Evolutionary conservation across 1,140 invertebrate species (phyloP).

Genomic region (Drosophila bocqueti): DNA sequence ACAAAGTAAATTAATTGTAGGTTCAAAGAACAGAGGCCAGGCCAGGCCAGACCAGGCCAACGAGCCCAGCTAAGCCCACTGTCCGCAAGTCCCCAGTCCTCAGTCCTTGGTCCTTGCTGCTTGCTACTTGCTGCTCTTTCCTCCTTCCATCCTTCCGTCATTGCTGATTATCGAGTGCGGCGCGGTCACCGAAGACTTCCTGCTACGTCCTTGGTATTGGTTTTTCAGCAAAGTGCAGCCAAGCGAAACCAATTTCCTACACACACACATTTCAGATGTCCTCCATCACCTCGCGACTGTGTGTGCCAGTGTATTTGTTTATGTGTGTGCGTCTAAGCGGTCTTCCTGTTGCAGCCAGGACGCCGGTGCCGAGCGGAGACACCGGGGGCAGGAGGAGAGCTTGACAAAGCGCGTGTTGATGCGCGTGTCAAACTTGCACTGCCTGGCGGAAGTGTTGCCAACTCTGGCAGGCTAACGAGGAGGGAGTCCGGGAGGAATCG

Average conservation of each 20-base stretch:
- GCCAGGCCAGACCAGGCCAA: neutral
- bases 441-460: slow-evolving; percentile 71
- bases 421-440: slow-evolving; percentile 83
- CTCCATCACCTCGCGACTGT: slow-evolving; percentile 10
- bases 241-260: slow-evolving; percentile 82
- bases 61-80: slow-evolving; percentile 36
- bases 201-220: slow-evolving; percentile 60
- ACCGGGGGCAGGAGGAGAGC: slow-evolving; percentile 2
- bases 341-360: slow-evolving; percentile 69
- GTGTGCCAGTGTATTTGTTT: slow-evolving; percentile 24
- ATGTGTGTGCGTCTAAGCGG: slow-evolving; percentile 39
- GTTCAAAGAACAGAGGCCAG: slow-evolving; percentile 66
- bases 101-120: neutral
- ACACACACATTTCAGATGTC: slow-evolving; percentile 58
- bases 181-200: slow-evolving; percentile 82
- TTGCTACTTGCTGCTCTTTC: neutral
- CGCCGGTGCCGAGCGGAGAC: neutral
- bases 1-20: slow-evolving; percentile 84
- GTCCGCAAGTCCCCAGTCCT: slow-evolving; percentile 28
- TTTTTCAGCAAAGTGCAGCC: slow-evolving; percentile 76
- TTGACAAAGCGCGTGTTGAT: slow-evolving; percentile 83
- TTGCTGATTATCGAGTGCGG: slow-evolving; percentile 80
- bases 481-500: neutral
- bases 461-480: slow-evolving; percentile 41
- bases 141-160: slow-evolving; percentile 28